Evolutionary conservation across 2,888 invertebrate genomes (phyloP).

Genomic region (Polydesmus complanatus): DNA sequence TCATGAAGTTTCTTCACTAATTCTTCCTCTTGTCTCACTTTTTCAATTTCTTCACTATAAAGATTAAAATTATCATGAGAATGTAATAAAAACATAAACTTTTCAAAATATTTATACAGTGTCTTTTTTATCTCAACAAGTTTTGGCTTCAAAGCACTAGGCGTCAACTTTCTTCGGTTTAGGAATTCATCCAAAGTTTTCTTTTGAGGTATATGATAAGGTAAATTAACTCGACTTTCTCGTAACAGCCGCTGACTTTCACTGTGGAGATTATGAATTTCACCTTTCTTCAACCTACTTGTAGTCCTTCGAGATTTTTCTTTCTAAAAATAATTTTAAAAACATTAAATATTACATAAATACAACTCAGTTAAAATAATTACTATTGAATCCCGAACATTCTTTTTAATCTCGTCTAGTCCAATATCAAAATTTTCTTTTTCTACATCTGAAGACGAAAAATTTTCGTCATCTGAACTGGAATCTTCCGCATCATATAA

Average conservation of each 20-base stretch:
- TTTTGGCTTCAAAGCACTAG: conserved; percentile 8
- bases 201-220: conserved; percentile 74
- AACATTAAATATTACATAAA: too few species aligned
- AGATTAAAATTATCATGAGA: too few species aligned
- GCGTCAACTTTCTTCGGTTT: conserved; percentile 26
- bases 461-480: not conserved
- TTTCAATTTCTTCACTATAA: too few species aligned
- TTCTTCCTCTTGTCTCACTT: too few species aligned
- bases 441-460: too few species aligned
- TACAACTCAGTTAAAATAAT: too few species aligned
- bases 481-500: not conserved
- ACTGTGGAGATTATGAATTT: conserved; percentile 61
- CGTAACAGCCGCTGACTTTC: conserved; percentile 68
- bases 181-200: conserved; percentile 63
- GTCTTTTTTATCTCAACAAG: conserved; percentile 44
- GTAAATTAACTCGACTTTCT: conserved; percentile 58
- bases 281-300: conserved; percentile 47
- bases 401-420: not conserved
- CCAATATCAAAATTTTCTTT: not conserved
- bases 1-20: too few species aligned
- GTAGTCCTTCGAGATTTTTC: not conserved
- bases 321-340: too few species aligned
- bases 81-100: too few species aligned
- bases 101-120: too few species aligned
- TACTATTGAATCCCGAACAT: not conserved